Conservation (phyloP, 2,113 vertebrate species). For the Campylomormyrus tamandua region DNA sequence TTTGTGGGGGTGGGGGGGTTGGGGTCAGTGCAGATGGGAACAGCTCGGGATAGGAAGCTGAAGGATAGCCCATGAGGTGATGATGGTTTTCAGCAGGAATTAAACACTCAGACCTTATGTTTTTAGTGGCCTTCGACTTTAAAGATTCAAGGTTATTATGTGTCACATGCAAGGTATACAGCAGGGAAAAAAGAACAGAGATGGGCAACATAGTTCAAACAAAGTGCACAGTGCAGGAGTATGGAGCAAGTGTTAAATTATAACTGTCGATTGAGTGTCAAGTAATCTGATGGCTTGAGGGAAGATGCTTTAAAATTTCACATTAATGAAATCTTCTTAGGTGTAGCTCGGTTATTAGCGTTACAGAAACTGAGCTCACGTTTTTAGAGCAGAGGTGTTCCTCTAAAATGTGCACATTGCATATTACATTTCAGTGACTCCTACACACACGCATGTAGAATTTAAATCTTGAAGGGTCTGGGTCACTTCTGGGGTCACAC, state of each 20-base stretch:
- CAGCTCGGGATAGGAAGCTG: conserved; percentile 15
- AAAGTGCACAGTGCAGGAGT: not conserved
- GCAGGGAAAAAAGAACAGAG: not conserved
- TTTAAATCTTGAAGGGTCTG: not conserved
- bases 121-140: not conserved
- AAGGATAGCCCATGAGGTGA: not conserved
- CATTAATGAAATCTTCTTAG: not conserved
- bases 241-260: not conserved
- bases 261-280: not conserved
- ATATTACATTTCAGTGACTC: not conserved
- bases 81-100: not conserved
- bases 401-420: not conserved
- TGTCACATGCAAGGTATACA: not conserved
- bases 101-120: not conserved
- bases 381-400: not conserved
- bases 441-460: not conserved
- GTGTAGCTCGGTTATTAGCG: not conserved
- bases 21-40: conserved; percentile 35
- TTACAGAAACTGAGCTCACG: not conserved
- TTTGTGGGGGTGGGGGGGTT: conserved; percentile 39
- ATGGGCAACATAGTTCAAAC: not conserved
- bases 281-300: not conserved
- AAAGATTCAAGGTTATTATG: not conserved
- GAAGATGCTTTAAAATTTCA: not conserved
- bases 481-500: not conserved